phyloP scores from a whole-genome alignment of 1,140 invertebrate genomes.

The Anthonomus grandis region DNA sequence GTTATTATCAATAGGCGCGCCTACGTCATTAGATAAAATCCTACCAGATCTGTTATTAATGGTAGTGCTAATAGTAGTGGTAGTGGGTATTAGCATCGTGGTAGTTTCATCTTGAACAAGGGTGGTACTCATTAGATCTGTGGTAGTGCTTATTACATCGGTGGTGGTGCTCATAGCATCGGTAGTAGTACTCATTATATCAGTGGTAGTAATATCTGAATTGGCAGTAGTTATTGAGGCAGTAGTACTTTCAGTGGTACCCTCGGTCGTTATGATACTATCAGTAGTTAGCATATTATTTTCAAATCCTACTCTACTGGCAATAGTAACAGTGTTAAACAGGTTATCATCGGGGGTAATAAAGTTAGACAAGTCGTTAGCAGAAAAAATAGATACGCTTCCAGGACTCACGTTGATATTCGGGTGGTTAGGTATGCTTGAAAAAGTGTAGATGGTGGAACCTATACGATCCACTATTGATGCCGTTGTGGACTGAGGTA shows the following conservation, averaged over 20 bases:
- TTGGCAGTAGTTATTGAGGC: constrained; percentile 27
- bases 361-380: constrained; percentile 47
- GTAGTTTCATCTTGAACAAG: constrained; percentile 25
- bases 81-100: constrained; percentile 39
- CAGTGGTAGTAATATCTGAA: constrained; percentile 24
- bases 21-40: constrained; percentile 46
- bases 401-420: constrained; percentile 44
- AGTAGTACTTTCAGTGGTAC: constrained; percentile 26
- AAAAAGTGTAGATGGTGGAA: constrained; percentile 18
- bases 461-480: not conserved
- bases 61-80: constrained; percentile 46
- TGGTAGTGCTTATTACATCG: constrained; percentile 1
- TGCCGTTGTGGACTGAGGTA: not conserved
- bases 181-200: constrained; percentile 27
- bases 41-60: constrained; percentile 42
- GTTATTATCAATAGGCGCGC: constrained; percentile 48
- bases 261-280: constrained; percentile 26
- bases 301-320: constrained; percentile 34
- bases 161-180: constrained; percentile 1
- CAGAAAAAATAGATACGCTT: constrained; percentile 41
- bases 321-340: constrained; percentile 40
- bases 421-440: constrained; percentile 31
- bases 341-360: constrained; percentile 43
- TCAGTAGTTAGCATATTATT: constrained; percentile 25
- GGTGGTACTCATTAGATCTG: not conserved